Evolutionary conservation across 1,140 invertebrate genomes (phyloP).

Genomic region (Drosophila obscura): DNA sequence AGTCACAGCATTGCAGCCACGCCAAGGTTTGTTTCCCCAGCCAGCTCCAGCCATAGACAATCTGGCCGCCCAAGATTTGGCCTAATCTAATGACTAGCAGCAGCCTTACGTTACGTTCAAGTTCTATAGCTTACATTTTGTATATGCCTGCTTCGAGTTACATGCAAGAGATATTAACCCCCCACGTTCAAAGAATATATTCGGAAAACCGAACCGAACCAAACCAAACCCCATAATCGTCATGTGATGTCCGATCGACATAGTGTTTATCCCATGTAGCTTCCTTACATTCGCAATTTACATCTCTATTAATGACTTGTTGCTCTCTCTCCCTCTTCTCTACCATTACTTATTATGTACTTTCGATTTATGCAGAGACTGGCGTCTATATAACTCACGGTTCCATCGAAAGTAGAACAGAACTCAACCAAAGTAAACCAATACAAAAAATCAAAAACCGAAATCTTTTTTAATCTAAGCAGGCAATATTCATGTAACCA

Average conservation of each 20-base stretch:
- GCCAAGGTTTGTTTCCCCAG: conserved; percentile 78
- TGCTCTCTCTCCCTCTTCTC: conserved; percentile 70
- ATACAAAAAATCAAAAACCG: conserved; percentile 31
- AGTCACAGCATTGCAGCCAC: conserved; percentile 66
- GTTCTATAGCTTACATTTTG: too few relatives aligned
- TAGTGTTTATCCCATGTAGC: too few relatives aligned
- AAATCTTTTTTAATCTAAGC: conserved; percentile 29
- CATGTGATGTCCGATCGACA: too few relatives aligned
- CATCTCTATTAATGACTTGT: conserved; percentile 65
- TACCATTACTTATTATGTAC: conserved; percentile 41
- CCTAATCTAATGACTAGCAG: too few relatives aligned
- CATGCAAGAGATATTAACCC: too few relatives aligned
- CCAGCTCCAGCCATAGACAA: conserved; percentile 1
- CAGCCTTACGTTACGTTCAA: too few relatives aligned
- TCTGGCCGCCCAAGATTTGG: too few relatives aligned
- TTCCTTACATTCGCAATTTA: conserved; percentile 14
- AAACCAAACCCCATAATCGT: too few relatives aligned
- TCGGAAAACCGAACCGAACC: too few relatives aligned
- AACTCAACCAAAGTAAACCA: conserved; percentile 6
- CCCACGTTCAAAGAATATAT: too few relatives aligned
- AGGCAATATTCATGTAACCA: conserved; percentile 20
- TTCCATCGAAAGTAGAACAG: conserved; percentile 75
- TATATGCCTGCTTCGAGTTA: too few relatives aligned
- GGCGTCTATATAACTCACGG: conserved; percentile 82
- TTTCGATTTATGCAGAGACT: conserved; percentile 76